A percentile compares a stretch with the other conserved stretches of the same genome.
phyloP scores from a whole-genome alignment of 2,113 vertebrate genomes.

The Diadophis punctatus region DNA sequence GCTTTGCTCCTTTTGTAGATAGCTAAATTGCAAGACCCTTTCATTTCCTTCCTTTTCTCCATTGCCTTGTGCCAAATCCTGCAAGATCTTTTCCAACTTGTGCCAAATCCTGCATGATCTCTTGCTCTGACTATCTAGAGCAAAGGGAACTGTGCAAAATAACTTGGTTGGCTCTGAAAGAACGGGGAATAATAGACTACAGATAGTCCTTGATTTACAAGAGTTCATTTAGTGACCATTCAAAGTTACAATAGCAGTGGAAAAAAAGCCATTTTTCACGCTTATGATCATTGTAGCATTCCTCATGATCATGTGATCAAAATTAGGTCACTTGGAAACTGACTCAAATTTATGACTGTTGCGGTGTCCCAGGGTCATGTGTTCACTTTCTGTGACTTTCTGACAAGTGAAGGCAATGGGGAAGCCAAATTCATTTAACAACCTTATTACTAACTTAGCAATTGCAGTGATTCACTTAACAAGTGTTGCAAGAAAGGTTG shows the following conservation, averaged over 20 bases:
- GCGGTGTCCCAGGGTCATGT: no score
- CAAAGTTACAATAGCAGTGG: neutral
- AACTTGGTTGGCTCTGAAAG: neutral
- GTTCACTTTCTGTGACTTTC: no score
- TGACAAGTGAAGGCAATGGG: no score
- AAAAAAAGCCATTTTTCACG: neutral
- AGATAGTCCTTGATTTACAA: neutral
- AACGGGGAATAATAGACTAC: no score
- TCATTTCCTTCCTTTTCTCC: neutral
- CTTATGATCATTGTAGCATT: neutral
- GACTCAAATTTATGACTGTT: no score
- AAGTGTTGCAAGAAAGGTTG: no score
- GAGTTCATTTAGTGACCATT: neutral
- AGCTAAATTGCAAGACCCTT: neutral
- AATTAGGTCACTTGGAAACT: no score
- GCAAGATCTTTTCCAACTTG: neutral
- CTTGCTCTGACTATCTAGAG: neutral
- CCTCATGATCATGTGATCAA: no score
- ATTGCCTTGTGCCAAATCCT: neutral
- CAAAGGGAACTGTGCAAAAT: neutral
- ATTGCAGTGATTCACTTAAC: no score
- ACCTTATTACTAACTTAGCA: no score
- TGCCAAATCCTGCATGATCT: neutral
- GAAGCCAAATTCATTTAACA: no score
- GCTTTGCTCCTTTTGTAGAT: neutral